phyloP scores from a whole-genome alignment of 2,113 vertebrate species.

The Polypterus bichir region DNA sequence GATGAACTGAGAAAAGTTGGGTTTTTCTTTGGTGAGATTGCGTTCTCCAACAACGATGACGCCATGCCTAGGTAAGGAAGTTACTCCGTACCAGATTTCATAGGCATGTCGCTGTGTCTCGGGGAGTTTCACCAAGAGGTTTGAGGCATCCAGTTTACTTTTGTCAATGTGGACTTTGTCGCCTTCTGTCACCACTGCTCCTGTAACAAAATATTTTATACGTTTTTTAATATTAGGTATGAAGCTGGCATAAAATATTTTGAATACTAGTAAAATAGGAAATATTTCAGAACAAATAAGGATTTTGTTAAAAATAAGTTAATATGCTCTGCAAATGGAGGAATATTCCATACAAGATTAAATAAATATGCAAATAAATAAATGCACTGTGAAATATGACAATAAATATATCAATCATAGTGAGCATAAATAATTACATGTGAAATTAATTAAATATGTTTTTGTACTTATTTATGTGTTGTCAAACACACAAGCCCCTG shows the following conservation, averaged over 20 bases:
- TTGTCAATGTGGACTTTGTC: conserved; percentile 58
- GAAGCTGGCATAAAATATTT: too few species aligned
- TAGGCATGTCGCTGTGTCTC: conserved; percentile 44
- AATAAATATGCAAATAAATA: background rate
- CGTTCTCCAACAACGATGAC: conserved; percentile 62
- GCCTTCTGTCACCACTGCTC: conserved; percentile 64
- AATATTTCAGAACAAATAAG: too few species aligned
- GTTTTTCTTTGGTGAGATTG: conserved; percentile 69
- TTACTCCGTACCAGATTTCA: conserved; percentile 80
- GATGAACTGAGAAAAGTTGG: conserved; percentile 72
- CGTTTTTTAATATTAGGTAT: too few species aligned
- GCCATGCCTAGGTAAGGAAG: conserved; percentile 58
- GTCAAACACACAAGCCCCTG: too few species aligned
- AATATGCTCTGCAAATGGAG: background rate
- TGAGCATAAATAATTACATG: too few species aligned
- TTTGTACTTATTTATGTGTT: too few species aligned
- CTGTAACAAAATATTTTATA: conserved; percentile 27
- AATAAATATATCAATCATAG: too few species aligned
- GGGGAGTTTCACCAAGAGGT: conserved; percentile 66
- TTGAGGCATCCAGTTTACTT: conserved; percentile 67
- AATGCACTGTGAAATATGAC: too few species aligned
- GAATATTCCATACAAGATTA: conserved; percentile 7
- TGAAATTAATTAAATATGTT: too few species aligned
- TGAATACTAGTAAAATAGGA: too few species aligned
- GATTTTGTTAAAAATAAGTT: too few species aligned